Evolutionary conservation across 2,888 invertebrate species (phyloP), one percentile per base, ranked within the genome.

Genomic region (Pristionchus entomophagus): DNA sequence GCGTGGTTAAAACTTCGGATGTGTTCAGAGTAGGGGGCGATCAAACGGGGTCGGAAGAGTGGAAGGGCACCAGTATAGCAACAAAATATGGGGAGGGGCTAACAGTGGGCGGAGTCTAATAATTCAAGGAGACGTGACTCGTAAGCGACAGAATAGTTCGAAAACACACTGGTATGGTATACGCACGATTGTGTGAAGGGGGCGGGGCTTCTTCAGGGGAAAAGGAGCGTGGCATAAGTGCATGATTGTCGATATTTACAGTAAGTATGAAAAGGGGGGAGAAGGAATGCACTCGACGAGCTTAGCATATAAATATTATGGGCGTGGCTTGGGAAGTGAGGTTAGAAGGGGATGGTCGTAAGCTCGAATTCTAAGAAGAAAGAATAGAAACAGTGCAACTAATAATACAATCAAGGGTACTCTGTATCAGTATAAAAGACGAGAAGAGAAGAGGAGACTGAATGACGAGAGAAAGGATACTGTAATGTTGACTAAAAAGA

Each of bases 301-400:
- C 78, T 80, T 51, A 80, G 78, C 78, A 41, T 38, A 19, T 77
- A n/a, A 80, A 80, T 80, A 80, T 80, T 80, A 80, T 29, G 78
- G 49, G 65, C 29, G 35, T n/a, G 65, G 65, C 14, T 12, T 6
- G 65, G 32, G 26, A 29, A 19, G 19, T 19, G 17, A 32, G 51
- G 51, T 80, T 49, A 80, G 51, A 32, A 19, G 5, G 51, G 6
- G 8, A 19, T 6, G n/a, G 41, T 41, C 26, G 38, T 22, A 73
- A 73, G 41, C 73, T 73, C 73, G 73, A 73, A n/a, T 26, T 10
- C 22, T 38, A n/a, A 26, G 73, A 73, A 45, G 41, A 73, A 26
- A 14, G 73, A 41, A 26, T 10, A 41, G 17, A 22, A n/a, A 38
- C n/a, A 14, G 6, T 73, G 73, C 38, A 38, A 69, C 35, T 38